Conservation (phyloP, 1,140 invertebrate genomes). For the Trichoplusia ni region DNA sequence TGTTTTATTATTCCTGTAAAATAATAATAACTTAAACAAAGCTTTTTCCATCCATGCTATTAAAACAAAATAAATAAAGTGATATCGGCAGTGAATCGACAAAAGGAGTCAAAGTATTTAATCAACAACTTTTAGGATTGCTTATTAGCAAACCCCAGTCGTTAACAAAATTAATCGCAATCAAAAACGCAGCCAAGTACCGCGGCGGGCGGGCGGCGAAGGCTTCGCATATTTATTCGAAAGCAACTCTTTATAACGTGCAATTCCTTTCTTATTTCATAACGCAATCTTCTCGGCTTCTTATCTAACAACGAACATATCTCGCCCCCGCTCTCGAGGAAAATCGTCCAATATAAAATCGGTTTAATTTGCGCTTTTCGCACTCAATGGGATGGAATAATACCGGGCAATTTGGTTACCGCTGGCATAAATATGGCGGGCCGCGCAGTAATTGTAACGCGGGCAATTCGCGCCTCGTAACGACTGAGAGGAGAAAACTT, state of each 20-base stretch:
- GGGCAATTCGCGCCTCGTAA: slow-evolving; percentile 78
- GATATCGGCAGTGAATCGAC: not conserved
- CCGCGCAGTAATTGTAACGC: slow-evolving; percentile 79
- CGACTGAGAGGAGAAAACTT: slow-evolving; percentile 76
- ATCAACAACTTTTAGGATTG: slow-evolving; percentile 30
- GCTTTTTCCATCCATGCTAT: not conserved
- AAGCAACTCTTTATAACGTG: slow-evolving; percentile 74
- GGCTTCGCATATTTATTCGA: slow-evolving; percentile 67
- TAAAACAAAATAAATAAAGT: not conserved
- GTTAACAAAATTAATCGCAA: slow-evolving; percentile 41
- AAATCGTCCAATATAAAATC: slow-evolving; percentile 82
- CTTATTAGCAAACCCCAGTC: slow-evolving; percentile 23
- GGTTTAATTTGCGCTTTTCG: slow-evolving; percentile 82
- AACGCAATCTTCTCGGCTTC: slow-evolving; percentile 77
- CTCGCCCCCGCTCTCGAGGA: slow-evolving; percentile 75
- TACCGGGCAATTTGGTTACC: slow-evolving; percentile 81
- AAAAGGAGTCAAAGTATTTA: slow-evolving; percentile 24
- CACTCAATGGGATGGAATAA: slow-evolving; percentile 82
- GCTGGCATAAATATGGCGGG: slow-evolving; percentile 79
- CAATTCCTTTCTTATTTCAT: slow-evolving; percentile 81
- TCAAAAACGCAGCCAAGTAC: slow-evolving; percentile 46
- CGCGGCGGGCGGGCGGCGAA: too few relatives aligned
- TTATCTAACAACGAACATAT: slow-evolving; percentile 79
- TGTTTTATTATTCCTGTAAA: not conserved
- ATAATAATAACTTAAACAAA: not conserved